Base-by-base conservation (phyloP, 1,140 invertebrate genomes). In the Bombus haemorrhoidalis region DNA sequence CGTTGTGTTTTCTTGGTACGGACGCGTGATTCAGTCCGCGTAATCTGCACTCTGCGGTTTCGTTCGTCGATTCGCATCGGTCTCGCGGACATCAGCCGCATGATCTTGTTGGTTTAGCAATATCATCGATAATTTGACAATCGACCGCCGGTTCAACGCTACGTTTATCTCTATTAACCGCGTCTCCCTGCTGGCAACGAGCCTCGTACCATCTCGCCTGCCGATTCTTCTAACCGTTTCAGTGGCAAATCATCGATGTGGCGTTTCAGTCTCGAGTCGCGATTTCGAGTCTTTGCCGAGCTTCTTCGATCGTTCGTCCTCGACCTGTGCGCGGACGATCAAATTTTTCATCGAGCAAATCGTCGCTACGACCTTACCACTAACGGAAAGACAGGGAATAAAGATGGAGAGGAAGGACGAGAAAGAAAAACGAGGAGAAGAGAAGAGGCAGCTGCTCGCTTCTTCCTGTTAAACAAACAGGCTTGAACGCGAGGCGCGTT, bases 41-140 rank as follows among this genome's bases (percentile, higher is more conserved):
- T 90, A 90, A 90, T 90, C 86, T 89, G 59, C 84, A 75, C 86
- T 91, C 59, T 93, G 92, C 90, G 92, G 91, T 93, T 92, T 92
- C 72, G 80, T 59, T 69, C 39, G 78, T 37, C 86, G 85, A 83
- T 83, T 72, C 43, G 75, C 72, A 80, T 86, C 77, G 72, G 22
- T 82, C 77, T 86, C 86, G 87, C 86, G 88, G 85, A 87, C 89
- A 81, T 79, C 74, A 59, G 87, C 73, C 85, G 90, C 82, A 87
- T 84, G 86, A 81, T 91, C 91, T 93, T 94, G 93, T 94, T 94
- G 93, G 92, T 94, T 94, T 94, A 93, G 92, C 89, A 90, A 92
- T 91, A 93, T 93, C 93, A 93, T 91, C 92, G 93, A 93, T 94
- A 94, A 94, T 94, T 94, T 92, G 93, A 94, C 93, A 93, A 93